A percentile compares a stretch with the other conserved stretches of the same genome.
Conservation (phyloP, 2,113 vertebrate species). For the Pyrgilauda ruficollis region DNA sequence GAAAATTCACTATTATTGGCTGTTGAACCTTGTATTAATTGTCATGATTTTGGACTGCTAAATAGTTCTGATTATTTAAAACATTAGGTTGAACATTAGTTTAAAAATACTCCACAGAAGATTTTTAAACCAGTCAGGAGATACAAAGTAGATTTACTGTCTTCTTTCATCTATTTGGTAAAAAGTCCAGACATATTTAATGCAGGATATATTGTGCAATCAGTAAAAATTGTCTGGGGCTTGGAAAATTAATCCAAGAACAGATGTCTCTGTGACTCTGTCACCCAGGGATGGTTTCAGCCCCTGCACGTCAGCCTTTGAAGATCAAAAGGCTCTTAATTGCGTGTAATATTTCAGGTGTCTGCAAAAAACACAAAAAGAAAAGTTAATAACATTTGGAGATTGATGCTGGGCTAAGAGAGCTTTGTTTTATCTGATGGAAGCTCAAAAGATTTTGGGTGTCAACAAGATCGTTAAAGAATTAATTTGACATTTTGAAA, state of each 20-base stretch:
- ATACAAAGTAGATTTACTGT: not conserved
- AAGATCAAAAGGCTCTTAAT: conserved; percentile 1
- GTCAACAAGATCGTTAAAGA: not conserved
- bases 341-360: not conserved
- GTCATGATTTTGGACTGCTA: not conserved
- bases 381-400: not conserved
- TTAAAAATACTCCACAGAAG: not conserved
- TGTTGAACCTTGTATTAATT: not conserved
- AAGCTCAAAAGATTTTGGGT: not conserved
- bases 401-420: not conserved
- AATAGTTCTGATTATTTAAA: not conserved
- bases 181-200: not conserved
- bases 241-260: not conserved
- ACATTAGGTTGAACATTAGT: not conserved
- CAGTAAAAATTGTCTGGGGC: not conserved
- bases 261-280: not conserved
- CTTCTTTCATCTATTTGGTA: not conserved
- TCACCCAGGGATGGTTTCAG: not conserved
- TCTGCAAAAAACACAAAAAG: not conserved
- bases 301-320: not conserved
- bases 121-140: not conserved
- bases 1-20: not conserved
- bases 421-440: not conserved
- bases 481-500: not conserved
- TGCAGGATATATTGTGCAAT: not conserved